Evolutionary conservation across 2,888 invertebrate genomes (phyloP).

Genomic region (Raillietiella orientalis): DNA sequence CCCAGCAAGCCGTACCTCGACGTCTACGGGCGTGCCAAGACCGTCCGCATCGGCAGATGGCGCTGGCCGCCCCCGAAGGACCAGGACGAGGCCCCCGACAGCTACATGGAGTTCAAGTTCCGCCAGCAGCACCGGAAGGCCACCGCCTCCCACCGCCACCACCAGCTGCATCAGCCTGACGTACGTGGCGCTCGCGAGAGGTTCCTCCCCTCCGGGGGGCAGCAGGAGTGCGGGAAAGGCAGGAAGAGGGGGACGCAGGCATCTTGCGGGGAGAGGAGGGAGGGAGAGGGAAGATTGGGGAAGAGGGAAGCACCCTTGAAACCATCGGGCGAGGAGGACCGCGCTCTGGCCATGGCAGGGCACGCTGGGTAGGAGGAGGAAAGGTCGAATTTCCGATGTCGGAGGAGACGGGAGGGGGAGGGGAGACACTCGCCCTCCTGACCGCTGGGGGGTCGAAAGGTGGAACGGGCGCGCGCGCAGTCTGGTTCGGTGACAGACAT

Average conservation of each 20-base stretch:
- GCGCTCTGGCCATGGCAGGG: no score
- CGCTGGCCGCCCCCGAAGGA: slow-evolving; percentile 56
- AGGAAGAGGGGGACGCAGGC: no score
- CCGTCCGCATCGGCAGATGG: slow-evolving; percentile 82
- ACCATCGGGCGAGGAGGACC: neutral
- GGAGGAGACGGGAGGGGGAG: no score
- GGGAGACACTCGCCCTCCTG: no score
- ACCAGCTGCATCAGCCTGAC: no score
- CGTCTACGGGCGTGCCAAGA: slow-evolving; percentile 71
- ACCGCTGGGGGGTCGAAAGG: no score
- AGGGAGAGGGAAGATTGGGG: neutral
- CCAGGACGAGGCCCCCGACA: slow-evolving; percentile 24
- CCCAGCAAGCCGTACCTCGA: slow-evolving; percentile 46
- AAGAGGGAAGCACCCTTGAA: neutral
- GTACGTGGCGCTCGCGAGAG: no score
- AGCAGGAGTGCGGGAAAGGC: no score
- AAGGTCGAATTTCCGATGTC: no score
- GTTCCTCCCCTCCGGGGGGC: no score
- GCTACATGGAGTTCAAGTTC: slow-evolving; percentile 56
- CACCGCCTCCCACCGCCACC: slow-evolving; percentile 3
- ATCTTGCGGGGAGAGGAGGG: no score
- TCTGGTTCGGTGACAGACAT: slow-evolving; percentile 7
- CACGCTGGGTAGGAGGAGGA: no score
- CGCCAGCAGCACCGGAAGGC: slow-evolving; percentile 20
- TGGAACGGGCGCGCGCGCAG: slow-evolving; percentile 4